These are phyloP conservation scores for Diprion similis DNA, from an alignment of 1,140 invertebrate species.

Conservation along the genomic window DNA sequence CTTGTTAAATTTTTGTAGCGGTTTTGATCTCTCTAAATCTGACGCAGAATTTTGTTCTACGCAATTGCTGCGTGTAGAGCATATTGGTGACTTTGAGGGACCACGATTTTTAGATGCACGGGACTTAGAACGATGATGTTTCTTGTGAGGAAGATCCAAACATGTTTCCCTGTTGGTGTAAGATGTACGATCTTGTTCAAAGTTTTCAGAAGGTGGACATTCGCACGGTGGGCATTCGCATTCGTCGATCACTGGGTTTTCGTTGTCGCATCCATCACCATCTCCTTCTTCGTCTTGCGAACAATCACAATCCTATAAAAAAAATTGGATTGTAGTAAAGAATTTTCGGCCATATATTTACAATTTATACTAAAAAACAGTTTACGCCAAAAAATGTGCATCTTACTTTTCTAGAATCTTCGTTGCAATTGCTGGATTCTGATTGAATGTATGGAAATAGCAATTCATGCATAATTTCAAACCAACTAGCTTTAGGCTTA, in stretches of 20 bases:
- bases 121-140: not conserved
- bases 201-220: not conserved
- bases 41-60: not conserved
- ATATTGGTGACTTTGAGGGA: not conserved
- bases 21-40: not conserved
- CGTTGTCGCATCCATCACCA: not conserved
- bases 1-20: not conserved
- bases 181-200: not conserved
- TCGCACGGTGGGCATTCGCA: slow-evolving; percentile 1
- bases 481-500: slow-evolving; percentile 13
- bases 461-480: slow-evolving; percentile 19
- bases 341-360: not conserved
- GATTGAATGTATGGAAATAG: slow-evolving; percentile 10
- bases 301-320: not conserved
- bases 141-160: not conserved
- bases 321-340: not conserved
- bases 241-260: not conserved
- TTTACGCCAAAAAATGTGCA: not conserved
- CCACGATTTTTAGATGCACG: not conserved
- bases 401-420: not conserved
- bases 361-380: not conserved
- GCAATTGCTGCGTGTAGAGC: not conserved
- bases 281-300: not conserved
- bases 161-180: not conserved
- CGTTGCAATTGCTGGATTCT: not conserved